These are phyloP conservation scores for Minunthozetes semirufus DNA, from an alignment of 2,888 invertebrate genomes.

Conservation along the genomic window DNA sequence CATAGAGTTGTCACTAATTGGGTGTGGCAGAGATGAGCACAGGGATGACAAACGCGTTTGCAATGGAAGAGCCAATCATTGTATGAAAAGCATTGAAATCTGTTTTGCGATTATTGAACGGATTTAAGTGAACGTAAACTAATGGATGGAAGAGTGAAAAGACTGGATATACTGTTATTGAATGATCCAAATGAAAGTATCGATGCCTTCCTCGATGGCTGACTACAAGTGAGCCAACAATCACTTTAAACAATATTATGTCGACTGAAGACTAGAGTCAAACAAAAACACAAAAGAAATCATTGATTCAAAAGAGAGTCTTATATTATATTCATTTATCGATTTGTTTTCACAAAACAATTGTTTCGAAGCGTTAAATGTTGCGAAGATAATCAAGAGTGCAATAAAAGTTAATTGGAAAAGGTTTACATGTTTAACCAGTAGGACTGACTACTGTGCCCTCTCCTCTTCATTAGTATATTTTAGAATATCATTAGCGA, in stretches of 20 bases:
- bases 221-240: not conserved
- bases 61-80: not conserved
- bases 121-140: conserved; percentile 5
- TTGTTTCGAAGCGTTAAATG: conserved; percentile 29
- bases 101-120: conserved; percentile 23
- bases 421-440: conserved; percentile 29
- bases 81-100: not conserved
- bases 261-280: not conserved
- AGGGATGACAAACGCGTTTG: not conserved
- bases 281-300: not conserved
- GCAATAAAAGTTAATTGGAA: conserved; percentile 32
- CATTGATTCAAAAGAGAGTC: conserved; percentile 1
- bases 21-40: not conserved
- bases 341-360: conserved; percentile 30
- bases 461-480: conserved; percentile 4
- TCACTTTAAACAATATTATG: conserved; percentile 17
- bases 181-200: not conserved
- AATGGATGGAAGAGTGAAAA: not conserved
- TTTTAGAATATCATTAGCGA: conserved; percentile 28
- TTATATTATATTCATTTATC: conserved; percentile 31
- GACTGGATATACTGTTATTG: not conserved
- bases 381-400: conserved; percentile 27
- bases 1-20: not conserved
- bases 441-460: not conserved
- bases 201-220: not conserved